Percentiles rank a stretch among this genome's conserved stretches.
Conservation (phyloP, 1,140 invertebrate species). For the Drosophila sechellia region DNA sequence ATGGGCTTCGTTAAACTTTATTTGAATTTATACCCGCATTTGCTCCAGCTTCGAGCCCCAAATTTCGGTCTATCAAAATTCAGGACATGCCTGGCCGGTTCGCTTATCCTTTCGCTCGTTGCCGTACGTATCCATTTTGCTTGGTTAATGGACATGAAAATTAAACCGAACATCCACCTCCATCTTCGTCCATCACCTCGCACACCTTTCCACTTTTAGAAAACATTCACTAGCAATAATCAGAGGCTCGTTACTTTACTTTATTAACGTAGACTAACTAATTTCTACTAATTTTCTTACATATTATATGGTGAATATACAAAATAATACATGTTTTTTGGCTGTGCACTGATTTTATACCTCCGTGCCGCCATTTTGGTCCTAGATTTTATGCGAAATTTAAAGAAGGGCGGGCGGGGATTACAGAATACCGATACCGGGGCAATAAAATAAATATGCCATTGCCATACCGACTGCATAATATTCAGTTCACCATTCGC, state of each 20-base stretch:
- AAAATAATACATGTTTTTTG: background rate
- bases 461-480: conserved; percentile 37
- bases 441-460: conserved; percentile 66
- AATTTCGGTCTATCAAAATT: conserved; percentile 50
- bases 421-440: conserved; percentile 5
- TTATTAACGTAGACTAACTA: too few relatives aligned
- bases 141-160: conserved; percentile 84
- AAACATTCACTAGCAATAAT: background rate
- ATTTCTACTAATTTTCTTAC: too few relatives aligned
- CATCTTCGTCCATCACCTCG: conserved; percentile 10
- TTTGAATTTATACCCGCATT: conserved; percentile 74
- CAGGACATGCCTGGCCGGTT: conserved; percentile 47
- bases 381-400: conserved; percentile 40
- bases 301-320: too few relatives aligned
- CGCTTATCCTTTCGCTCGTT: conserved; percentile 73
- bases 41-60: conserved; percentile 57
- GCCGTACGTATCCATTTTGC: conserved; percentile 66
- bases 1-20: conserved; percentile 83
- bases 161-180: conserved; percentile 53
- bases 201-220: conserved; percentile 19
- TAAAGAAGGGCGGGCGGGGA: conserved; percentile 2
- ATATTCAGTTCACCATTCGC: conserved; percentile 58
- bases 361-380: conserved; percentile 68
- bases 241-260: too few relatives aligned
- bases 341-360: conserved; percentile 25